These are phyloP conservation scores for Osmoderma eremita DNA, from an alignment of 2,888 invertebrate species.

Conservation along the genomic window DNA sequence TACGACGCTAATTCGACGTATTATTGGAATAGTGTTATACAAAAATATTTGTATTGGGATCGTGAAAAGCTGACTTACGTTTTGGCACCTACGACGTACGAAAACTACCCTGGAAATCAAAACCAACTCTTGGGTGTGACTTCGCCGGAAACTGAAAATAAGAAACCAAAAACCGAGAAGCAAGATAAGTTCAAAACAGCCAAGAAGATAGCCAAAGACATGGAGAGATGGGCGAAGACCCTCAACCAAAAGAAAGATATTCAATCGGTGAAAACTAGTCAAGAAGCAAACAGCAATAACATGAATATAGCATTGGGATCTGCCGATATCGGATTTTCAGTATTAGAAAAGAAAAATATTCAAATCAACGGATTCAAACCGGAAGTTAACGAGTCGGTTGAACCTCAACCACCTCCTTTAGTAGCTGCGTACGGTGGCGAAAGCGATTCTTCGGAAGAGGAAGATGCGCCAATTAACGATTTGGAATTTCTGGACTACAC, in stretches of 20 bases:
- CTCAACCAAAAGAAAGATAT: constrained; percentile 94
- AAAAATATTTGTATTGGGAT: constrained; percentile 97
- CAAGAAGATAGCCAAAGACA: constrained; percentile 96
- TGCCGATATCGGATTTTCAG: constrained; percentile 93
- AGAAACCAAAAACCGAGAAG: constrained; percentile 78
- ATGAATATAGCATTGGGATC: constrained; percentile 71
- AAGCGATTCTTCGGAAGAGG: constrained; percentile 69
- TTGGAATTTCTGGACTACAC: constrained; percentile 86
- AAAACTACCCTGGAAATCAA: constrained; percentile 52
- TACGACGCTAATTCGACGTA: constrained; percentile 97
- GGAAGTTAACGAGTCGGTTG: constrained; percentile 59
- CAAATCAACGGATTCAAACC: constrained; percentile 57
- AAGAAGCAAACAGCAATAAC: constrained; percentile 44
- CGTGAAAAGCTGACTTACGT: constrained; percentile 73
- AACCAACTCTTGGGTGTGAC: constrained; percentile 50
- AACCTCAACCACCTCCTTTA: constrained; percentile 63
- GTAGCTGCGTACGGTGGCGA: constrained; percentile 85
- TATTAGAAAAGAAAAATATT: constrained; percentile 79
- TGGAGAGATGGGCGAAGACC: constrained; percentile 96
- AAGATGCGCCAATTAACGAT: constrained; percentile 70
- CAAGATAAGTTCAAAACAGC: constrained; percentile 97
- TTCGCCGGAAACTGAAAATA: constrained; percentile 56
- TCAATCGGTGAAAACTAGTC: constrained; percentile 56
- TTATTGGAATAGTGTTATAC: constrained; percentile 92
- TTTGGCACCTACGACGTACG: constrained; percentile 63